Evolutionary conservation across 1,140 invertebrate genomes (phyloP), one percentile per base, ranked within the genome.

Genomic region (Diabrotica undecimpunctata): DNA sequence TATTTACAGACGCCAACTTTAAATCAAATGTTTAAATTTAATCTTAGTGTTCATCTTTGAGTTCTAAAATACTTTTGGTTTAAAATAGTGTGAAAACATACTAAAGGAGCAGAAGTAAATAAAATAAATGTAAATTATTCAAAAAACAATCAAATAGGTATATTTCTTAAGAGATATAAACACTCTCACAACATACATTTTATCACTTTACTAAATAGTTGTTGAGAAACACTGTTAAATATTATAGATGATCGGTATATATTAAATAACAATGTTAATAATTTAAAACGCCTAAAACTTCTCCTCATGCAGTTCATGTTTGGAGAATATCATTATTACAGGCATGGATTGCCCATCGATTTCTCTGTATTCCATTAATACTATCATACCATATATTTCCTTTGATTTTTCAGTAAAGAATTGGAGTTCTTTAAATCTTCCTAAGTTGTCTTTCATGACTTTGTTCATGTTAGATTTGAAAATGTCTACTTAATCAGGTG

Each of bases 361-460:
- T 39, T 96, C 93, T 77, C 95, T 90, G 76, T 97, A 98, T 80
- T 97, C 95, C 78, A 94, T 84, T 66, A 98, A 83, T 56, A 88
- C 94, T n/a, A 98, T 89, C 87, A 96, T 89, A 66, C 93, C 95
- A 69, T 97, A 96, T 66, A 89, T 87, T 72, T 97, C 94, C 90
- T 95, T 95, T 0, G 93, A 94, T 83, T 96, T 94, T 39, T 95
- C 95, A 65, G 93, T 95, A 82, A 95, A 98, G 77, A 97, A 97
- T 76, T 96, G 93, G 35, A 96, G 82, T 62, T 96, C 95, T 77
- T 96, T 96, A 83, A 97, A 96, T 79, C 93, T 90, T 50, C 88
- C 83, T 51, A 97, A 81, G 71, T 97, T 88, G 69, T 97, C 94
- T 77, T 97, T 97, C 89, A 97, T 95, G 54, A 93, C 93, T 85